phyloP scores from a whole-genome alignment of 2,888 invertebrate species.

The Orchesellides sinensis region DNA sequence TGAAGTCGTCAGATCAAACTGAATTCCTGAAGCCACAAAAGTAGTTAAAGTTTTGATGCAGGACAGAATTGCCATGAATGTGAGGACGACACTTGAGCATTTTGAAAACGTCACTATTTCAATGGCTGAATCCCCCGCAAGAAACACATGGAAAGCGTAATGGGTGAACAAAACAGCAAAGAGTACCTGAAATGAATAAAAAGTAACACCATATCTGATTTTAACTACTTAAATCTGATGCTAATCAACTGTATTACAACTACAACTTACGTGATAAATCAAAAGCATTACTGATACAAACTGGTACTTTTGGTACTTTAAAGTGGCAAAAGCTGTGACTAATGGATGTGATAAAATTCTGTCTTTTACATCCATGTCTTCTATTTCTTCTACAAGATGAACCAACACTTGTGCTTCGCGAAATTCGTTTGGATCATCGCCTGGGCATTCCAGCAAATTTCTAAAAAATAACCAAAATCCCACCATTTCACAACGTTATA shows the following conservation, averaged over 20 bases:
- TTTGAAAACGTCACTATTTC: conserved; percentile 25
- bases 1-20: conserved; percentile 44
- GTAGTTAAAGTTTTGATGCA: conserved; percentile 43
- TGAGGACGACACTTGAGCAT: conserved; percentile 31
- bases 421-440: conserved; percentile 30
- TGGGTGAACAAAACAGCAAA: conserved; percentile 52
- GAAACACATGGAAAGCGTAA: conserved; percentile 52
- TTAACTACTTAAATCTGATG: too few relatives aligned
- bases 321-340: conserved; percentile 43
- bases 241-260: too few relatives aligned
- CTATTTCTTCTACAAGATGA: conserved; percentile 48
- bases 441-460: conserved; percentile 54
- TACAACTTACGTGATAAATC: conserved; percentile 45
- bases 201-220: neutral
- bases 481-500: too few relatives aligned
- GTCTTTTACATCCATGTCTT: conserved; percentile 52
- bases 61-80: conserved; percentile 47
- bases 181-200: conserved; percentile 26
- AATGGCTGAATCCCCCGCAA: conserved; percentile 3
- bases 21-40: conserved; percentile 41
- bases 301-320: conserved; percentile 58
- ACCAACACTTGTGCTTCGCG: conserved; percentile 53
- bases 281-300: conserved; percentile 54
- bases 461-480: conserved; percentile 17
- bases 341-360: conserved; percentile 49